Base-by-base conservation (phyloP, 1,140 invertebrate genomes). In the Panulirus ornatus region DNA sequence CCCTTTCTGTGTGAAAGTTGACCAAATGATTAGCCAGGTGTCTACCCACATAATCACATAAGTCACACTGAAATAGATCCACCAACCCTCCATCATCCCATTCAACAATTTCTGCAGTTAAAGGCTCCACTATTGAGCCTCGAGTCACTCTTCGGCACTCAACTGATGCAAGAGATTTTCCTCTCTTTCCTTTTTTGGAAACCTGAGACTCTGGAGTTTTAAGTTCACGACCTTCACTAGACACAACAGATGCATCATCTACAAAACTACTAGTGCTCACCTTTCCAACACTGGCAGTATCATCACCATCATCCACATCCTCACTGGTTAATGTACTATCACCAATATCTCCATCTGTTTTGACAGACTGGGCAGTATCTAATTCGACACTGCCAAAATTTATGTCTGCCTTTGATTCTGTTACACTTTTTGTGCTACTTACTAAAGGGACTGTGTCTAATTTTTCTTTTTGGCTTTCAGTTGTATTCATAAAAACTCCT, bases 1-100 rank as follows among this genome's bases (percentile, higher is more conserved):
- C 96, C 38, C 94, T 94, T 54, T 95, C 94, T 2, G 95, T 95
- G 94, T 97, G 96, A 85, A 93, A 93, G 6, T 94, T 93, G 91
- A 95, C 95, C 89, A 96, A 96, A 94, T 97, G 96, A 63, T 94
- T 93, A 0, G 96, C 95, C 36, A 96, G 96, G 58, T 95, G 95
- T 78, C 94, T 94, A 0, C 96, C 96, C 47, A 92, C 93, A 90
- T 95, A 96, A 0, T 92, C 82, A 92, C 96, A 97, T 3, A 96
- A 93, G 54, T 95, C 93, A 91, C 95, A 97, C 22, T 92, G 91
- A 76, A 92, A 92, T 11, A 92, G 44, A 63, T 88, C 91, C 38
- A 92, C 85, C n/a, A 92, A 38, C 47, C 91, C 91, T 47, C 91
- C 91, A 73, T 92, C 91, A 78, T 92, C 91, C 91, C 91, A 92